These are phyloP conservation scores for Anguilla pacifica DNA, from an alignment of 2,797 vertebrate genomes.

Conservation along the genomic window DNA sequence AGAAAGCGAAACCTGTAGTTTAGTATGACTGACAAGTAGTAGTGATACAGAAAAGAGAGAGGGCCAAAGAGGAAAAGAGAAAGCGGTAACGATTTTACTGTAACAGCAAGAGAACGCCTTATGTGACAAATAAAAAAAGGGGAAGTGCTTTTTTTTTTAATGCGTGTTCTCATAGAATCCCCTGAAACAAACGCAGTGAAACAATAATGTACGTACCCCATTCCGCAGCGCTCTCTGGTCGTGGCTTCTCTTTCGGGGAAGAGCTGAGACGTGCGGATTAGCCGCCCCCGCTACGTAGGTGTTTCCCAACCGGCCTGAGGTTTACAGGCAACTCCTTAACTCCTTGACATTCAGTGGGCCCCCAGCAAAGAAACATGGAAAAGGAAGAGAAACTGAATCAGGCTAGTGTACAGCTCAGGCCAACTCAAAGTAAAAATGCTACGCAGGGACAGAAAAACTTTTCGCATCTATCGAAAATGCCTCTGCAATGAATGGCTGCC, in stretches of 20 bases:
- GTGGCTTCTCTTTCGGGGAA: background rate
- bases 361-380: background rate
- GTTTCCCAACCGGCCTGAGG: background rate
- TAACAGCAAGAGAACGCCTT: background rate
- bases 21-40: background rate
- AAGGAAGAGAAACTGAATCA: background rate
- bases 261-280: background rate
- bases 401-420: background rate
- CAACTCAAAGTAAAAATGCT: background rate
- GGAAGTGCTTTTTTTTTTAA: background rate
- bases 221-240: background rate
- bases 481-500: no score
- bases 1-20: background rate
- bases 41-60: background rate
- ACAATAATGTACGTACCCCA: background rate
- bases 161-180: background rate
- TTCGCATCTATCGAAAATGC: no score
- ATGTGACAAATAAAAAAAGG: background rate
- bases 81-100: background rate
- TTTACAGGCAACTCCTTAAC: background rate
- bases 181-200: background rate
- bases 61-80: no score
- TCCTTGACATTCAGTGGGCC: background rate
- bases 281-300: background rate
- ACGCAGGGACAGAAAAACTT: background rate